Evolutionary conservation across 2,113 vertebrate genomes (phyloP).

Genomic region (Lontra canadensis): DNA sequence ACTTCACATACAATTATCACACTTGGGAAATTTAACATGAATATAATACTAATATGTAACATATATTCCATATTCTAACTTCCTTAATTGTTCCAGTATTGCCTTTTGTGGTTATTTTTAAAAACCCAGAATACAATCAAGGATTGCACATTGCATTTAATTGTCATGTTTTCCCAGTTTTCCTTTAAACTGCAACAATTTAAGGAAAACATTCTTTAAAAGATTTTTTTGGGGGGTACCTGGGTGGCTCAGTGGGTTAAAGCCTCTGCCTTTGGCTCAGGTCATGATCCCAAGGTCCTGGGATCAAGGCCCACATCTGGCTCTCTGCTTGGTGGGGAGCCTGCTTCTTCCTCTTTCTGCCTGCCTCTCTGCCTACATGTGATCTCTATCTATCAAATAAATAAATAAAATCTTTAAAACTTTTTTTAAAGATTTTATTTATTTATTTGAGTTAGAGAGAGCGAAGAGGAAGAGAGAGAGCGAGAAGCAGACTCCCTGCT

Average conservation of each 20-base stretch:
- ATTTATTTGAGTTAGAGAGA: neutral
- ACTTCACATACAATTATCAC: neutral
- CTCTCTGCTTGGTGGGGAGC: no score
- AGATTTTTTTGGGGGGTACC: no score
- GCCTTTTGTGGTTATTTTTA: neutral
- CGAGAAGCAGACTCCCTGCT: neutral
- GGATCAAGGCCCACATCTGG: accelerated
- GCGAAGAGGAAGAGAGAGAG: neutral
- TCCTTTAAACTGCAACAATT: neutral
- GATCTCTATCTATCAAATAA: no score
- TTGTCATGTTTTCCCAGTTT: neutral
- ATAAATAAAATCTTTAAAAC: neutral
- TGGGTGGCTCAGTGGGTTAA: no score
- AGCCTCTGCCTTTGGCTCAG: no score
- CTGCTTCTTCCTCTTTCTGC: no score
- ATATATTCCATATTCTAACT: neutral
- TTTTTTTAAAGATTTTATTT: neutral
- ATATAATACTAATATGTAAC: neutral
- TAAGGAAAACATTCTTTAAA: neutral
- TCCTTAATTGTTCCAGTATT: neutral
- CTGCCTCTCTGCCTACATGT: no score
- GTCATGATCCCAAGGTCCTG: no score
- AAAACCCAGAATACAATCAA: neutral
- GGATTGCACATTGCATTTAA: neutral
- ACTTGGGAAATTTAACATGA: neutral